phyloP scores from a whole-genome alignment of 1,140 invertebrate genomes.

The Drosophila simulans region DNA sequence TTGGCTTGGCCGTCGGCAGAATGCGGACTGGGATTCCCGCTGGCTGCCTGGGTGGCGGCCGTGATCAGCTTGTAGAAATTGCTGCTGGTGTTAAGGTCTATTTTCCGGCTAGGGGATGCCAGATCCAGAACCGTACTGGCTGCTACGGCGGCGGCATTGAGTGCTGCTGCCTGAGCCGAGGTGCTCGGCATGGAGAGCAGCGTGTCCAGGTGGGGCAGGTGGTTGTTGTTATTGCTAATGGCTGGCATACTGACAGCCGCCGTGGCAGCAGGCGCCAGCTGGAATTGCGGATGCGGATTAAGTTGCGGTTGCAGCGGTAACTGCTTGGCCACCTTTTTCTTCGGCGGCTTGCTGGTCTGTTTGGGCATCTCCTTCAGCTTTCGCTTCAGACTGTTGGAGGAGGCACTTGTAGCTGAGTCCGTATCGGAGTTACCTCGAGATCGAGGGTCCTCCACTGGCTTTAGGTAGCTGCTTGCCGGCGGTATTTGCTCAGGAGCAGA shows the following conservation, averaged over 20 bases:
- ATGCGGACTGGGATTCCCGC: slow-evolving; percentile 14
- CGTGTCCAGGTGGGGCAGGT: slow-evolving; percentile 41
- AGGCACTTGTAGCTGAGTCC: slow-evolving; percentile 78
- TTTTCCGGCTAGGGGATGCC: slow-evolving; percentile 58
- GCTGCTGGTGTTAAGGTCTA: slow-evolving; percentile 45
- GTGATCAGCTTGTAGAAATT: slow-evolving; percentile 68
- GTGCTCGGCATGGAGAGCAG: slow-evolving; percentile 61
- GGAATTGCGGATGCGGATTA: slow-evolving; percentile 31
- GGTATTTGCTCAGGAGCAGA: slow-evolving; percentile 18
- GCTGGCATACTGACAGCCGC: slow-evolving; percentile 27
- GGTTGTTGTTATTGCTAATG: slow-evolving; percentile 20
- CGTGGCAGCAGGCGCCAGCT: slow-evolving; percentile 36
- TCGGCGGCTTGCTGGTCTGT: slow-evolving; percentile 36
- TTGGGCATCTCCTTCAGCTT: slow-evolving; percentile 37
- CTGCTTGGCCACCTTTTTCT: slow-evolving; percentile 50
- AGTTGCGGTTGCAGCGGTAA: slow-evolving; percentile 8
- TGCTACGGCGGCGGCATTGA: slow-evolving; percentile 46
- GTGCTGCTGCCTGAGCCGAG: slow-evolving; percentile 60
- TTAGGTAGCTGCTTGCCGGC: slow-evolving; percentile 53
- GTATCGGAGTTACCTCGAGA: slow-evolving; percentile 78
- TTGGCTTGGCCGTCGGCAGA: slow-evolving; percentile 63
- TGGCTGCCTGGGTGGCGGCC: slow-evolving; percentile 34
- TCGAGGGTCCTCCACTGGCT: slow-evolving; percentile 63
- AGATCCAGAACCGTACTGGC: slow-evolving; percentile 49
- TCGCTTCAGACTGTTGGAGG: slow-evolving; percentile 66